phyloP scores from a whole-genome alignment of 2,888 invertebrate species.

The Drosophila diplacantha region DNA sequence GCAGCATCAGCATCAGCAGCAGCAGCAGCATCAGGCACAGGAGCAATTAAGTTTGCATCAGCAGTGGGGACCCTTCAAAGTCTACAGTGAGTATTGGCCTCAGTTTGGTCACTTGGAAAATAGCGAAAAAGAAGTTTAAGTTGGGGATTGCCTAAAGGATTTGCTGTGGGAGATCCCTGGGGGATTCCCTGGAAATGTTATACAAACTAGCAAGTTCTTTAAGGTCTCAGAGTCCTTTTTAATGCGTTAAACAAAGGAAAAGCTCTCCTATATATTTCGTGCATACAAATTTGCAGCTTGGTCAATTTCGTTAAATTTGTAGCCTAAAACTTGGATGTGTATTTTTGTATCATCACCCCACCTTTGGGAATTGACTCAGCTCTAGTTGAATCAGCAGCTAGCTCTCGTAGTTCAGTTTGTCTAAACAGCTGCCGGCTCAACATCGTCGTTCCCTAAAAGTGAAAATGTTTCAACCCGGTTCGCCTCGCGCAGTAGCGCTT shows the following conservation, averaged over 20 bases:
- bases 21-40: conserved; percentile 56
- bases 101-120: conserved; percentile 28
- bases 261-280: too few species aligned
- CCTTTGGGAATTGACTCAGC: not conserved
- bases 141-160: conserved; percentile 9
- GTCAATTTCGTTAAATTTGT: too few species aligned
- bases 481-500: conserved; percentile 8
- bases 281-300: too few species aligned
- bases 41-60: conserved; percentile 74
- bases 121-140: not conserved
- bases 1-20: conserved; percentile 58
- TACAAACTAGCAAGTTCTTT: not conserved
- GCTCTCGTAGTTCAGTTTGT: conserved; percentile 19
- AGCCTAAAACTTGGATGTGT: not conserved
- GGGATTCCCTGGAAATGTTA: not conserved
- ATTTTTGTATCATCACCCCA: not conserved
- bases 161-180: not conserved
- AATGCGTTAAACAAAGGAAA: too few species aligned
- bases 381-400: not conserved
- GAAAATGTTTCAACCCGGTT: conserved; percentile 48
- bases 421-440: conserved; percentile 29
- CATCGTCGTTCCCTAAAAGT: conserved; percentile 24
- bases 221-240: too few species aligned
- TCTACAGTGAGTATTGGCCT: conserved; percentile 77
- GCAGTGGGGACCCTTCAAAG: conserved; percentile 78